Percentiles rank a stretch among this genome's conserved stretches.
These are phyloP conservation scores for Paramisgurnus dabryanus DNA, from an alignment of 2,113 vertebrate genomes.

Conservation along the genomic window DNA sequence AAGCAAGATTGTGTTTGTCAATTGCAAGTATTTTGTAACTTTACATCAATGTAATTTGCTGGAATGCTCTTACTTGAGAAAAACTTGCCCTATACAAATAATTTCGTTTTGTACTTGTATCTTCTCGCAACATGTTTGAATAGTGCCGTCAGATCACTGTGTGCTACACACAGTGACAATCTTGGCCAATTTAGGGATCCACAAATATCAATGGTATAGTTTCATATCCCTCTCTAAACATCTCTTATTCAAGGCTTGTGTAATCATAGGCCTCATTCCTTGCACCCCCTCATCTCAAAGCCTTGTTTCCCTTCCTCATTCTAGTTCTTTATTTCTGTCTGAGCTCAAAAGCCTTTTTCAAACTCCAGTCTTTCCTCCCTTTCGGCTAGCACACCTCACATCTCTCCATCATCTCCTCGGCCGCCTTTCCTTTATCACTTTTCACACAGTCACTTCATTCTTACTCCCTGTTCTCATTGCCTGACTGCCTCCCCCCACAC, in stretches of 20 bases:
- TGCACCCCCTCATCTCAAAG: background rate
- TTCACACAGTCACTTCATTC: conserved; percentile 89
- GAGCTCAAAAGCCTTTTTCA: background rate
- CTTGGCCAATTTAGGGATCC: conserved; percentile 35
- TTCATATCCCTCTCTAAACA: conserved; percentile 17
- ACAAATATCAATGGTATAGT: conserved; percentile 11
- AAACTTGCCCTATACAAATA: background rate
- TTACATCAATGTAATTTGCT: background rate
- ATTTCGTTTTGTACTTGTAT: conserved; percentile 55
- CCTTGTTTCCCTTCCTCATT: conserved; percentile 9
- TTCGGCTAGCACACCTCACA: conserved; percentile 17
- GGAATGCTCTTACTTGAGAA: conserved; percentile 19
- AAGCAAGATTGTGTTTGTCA: conserved; percentile 1
- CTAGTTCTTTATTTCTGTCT: background rate
- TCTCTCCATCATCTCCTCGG: conserved; percentile 30
- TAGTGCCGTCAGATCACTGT: conserved; percentile 51
- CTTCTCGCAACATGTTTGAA: conserved; percentile 65
- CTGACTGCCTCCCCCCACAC: conserved; percentile 67
- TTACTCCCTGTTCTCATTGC: conserved; percentile 82
- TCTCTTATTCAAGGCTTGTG: conserved; percentile 3
- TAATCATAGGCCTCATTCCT: conserved; percentile 2
- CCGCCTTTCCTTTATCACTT: conserved; percentile 29
- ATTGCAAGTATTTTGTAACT: background rate
- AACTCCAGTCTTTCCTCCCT: background rate
- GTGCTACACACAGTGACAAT: conserved; percentile 46